These are phyloP conservation scores for Spodoptera litura DNA, from an alignment of 1,140 invertebrate genomes.

Conservation along the genomic window DNA sequence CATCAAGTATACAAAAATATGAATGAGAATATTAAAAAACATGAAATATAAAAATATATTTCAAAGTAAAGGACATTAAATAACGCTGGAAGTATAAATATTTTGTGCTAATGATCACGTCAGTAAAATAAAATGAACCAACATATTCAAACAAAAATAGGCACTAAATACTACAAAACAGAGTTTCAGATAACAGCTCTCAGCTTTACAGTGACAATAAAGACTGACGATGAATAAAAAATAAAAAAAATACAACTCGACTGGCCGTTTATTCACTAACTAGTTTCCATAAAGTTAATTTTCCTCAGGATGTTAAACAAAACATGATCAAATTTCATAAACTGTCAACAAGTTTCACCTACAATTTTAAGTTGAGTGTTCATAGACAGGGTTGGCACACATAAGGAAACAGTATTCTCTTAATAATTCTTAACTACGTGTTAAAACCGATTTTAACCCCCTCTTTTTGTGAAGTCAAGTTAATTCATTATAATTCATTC, in stretches of 20 bases:
- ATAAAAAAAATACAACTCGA: background rate
- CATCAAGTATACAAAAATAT: no score
- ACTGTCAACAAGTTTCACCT: conserved; percentile 42
- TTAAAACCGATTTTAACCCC: no score
- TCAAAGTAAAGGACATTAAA: no score
- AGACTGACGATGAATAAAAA: background rate
- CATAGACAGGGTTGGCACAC: background rate
- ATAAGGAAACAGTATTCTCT: background rate
- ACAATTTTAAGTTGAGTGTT: conserved; percentile 16
- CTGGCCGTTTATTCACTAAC: conserved; percentile 4
- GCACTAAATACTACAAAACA: background rate
- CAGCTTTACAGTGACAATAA: background rate
- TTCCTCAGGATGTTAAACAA: conserved; percentile 6
- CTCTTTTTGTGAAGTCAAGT: no score
- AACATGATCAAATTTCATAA: conserved; percentile 40
- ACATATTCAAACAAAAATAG: background rate
- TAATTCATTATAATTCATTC: no score
- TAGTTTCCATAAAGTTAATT: conserved; percentile 29
- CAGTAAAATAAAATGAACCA: no score
- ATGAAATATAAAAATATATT: no score
- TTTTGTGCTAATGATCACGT: no score
- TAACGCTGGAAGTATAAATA: no score
- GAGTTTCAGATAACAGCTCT: conserved; percentile 5
- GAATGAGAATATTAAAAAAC: no score
- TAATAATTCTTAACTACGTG: no score